Base-by-base conservation (phyloP, 2,113 vertebrate genomes). In the Nestor notabilis region DNA sequence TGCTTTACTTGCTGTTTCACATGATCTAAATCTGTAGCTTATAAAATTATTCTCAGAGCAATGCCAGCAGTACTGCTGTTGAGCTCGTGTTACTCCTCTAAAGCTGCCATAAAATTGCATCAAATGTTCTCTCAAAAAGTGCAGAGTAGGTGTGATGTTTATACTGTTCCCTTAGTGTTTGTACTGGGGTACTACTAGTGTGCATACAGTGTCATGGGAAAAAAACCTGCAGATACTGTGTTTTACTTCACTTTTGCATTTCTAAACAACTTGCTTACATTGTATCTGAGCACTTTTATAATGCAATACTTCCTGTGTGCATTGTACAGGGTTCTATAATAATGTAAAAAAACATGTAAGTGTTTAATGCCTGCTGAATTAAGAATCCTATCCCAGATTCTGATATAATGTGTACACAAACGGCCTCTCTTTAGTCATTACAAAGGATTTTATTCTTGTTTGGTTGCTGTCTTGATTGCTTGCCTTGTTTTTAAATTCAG, bases 341-440 rank as follows among this genome's bases (percentile, higher is more conserved):
- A 16, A 35, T 68, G 35, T 7, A 63, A 93, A 63, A 93, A 84
- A 66, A 37, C 24, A 25, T 15, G 4, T 7, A 11, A 39, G 7
- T 46, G 33, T 7, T 87, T 64, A 77, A 64, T 50, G 20, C 2
- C 21, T 47, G 12, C 7, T 94, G 46, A 85, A 60, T 63, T 37
- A 58, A 75, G 19, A 68, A 66, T 60, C 16, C 25, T 29, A 18
- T 41, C 25, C 12, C 16, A 58, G 21, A 77, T 70, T 66, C 3
- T 1, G 4, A 5, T 47, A 19, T 47, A n/a, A 15, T 55, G 25
- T 2, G 0, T 31, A 50, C 8, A 55, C 11, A 76, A 20, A 28
- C 9, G 19, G 66, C 21, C 9, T 76, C 16, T 83, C 27, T 53
- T 13, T 50, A 24, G 9, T 79, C 17, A 75, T 78, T 49, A 35